Percentiles rank a stretch among this genome's conserved stretches.
These are phyloP conservation scores for Mionectes olivaceus DNA, from an alignment of 2,797 vertebrate species.

Conservation along the genomic window DNA sequence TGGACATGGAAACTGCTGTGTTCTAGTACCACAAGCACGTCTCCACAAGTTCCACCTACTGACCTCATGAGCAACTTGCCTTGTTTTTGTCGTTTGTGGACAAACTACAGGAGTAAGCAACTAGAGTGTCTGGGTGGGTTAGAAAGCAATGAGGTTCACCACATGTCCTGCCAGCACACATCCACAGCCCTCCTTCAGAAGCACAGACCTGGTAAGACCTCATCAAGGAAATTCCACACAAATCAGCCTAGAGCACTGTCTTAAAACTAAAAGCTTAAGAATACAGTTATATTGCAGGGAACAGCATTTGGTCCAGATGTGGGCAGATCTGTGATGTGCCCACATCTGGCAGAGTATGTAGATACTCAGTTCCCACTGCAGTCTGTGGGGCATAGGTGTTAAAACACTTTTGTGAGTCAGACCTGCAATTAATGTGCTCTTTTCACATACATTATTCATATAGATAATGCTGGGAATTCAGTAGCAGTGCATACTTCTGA, in stretches of 20 bases:
- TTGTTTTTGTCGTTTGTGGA: not conserved
- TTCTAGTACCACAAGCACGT: rapidly evolving
- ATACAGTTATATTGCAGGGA: not conserved
- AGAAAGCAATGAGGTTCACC: not conserved
- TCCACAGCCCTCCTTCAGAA: not conserved
- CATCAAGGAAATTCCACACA: not conserved
- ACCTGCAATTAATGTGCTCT: not conserved
- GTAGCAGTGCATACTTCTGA: not conserved
- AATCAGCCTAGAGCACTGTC: not conserved
- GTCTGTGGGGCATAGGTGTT: not conserved
- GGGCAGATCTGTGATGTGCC: not conserved
- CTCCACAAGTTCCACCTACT: not conserved
- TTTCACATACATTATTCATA: not conserved
- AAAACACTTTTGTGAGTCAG: not conserved
- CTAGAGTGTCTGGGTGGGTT: not conserved
- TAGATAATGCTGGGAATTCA: not conserved
- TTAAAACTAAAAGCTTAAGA: not conserved
- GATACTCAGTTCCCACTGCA: not conserved
- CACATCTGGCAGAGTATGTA: not conserved
- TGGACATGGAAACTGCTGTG: not conserved
- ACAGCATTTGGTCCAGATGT: not conserved
- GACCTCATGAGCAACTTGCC: not conserved
- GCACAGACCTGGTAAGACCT: not conserved
- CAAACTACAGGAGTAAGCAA: not conserved
- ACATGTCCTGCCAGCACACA: not conserved